Evolutionary conservation across 2,113 vertebrate species (phyloP).

Genomic region (Numenius arquata): DNA sequence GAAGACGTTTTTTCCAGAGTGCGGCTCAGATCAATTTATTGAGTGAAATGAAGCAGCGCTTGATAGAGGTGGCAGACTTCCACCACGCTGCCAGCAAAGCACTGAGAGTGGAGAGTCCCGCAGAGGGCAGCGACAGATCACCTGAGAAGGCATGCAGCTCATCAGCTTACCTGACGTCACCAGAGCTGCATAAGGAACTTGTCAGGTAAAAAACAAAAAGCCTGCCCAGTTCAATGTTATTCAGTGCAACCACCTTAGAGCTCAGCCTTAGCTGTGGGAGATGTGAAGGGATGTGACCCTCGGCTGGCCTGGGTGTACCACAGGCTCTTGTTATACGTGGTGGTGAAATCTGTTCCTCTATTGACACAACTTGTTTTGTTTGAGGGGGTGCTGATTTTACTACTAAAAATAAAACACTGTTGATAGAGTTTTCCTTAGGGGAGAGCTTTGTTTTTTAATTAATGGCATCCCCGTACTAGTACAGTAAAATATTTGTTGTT

Average conservation of each 20-base stretch:
- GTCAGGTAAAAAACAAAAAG: slow-evolving; percentile 79
- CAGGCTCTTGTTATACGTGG: background rate
- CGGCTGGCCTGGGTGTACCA: background rate
- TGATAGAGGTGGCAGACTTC: slow-evolving; percentile 91
- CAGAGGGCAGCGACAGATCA: slow-evolving; percentile 69
- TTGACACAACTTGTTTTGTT: background rate
- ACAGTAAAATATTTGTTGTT: background rate
- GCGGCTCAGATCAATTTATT: slow-evolving; percentile 80
- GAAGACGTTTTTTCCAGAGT: slow-evolving; percentile 88
- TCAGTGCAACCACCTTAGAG: background rate
- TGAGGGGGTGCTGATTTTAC: background rate
- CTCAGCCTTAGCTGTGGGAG: background rate
- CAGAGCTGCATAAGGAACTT: slow-evolving; percentile 89
- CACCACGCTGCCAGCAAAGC: slow-evolving; percentile 93
- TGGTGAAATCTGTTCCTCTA: background rate
- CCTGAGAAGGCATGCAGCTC: slow-evolving; percentile 43
- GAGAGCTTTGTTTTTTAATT: background rate
- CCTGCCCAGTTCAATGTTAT: background rate
- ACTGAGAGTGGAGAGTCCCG: slow-evolving; percentile 75
- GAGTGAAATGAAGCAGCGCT: slow-evolving; percentile 85
- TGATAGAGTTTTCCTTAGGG: background rate
- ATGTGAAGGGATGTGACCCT: background rate
- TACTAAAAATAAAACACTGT: background rate
- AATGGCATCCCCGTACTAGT: background rate
- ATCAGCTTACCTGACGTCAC: slow-evolving; percentile 80